Percentiles rank a stretch among this genome's conserved stretches.
These are phyloP conservation scores for Eospalax fontanierii DNA, from an alignment of 2,797 vertebrate genomes.

Conservation along the genomic window DNA sequence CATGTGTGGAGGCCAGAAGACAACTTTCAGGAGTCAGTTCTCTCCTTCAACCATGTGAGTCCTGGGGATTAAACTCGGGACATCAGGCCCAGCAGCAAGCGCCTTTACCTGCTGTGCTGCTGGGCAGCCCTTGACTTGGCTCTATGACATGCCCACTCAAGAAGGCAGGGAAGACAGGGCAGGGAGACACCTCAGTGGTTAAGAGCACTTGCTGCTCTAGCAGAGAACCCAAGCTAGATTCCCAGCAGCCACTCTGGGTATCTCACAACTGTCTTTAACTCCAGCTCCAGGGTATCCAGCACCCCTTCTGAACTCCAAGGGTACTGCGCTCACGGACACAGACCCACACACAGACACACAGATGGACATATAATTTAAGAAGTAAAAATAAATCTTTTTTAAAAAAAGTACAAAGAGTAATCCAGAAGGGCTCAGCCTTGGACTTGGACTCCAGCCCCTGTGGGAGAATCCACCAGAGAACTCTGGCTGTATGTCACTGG, in stretches of 20 bases:
- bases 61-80: not conserved
- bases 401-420: rapidly evolving
- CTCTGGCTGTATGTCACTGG: not conserved
- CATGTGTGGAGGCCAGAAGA: not conserved
- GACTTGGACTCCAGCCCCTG: not conserved
- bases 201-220: no score
- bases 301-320: no score
- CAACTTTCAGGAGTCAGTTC: not conserved
- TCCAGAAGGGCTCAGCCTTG: rapidly evolving
- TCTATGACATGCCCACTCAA: no score
- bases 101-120: not conserved
- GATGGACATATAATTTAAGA: no score
- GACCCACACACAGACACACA: no score
- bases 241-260: no score
- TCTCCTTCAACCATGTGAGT: not conserved
- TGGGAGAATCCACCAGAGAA: rapidly evolving
- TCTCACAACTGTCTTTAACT: no score
- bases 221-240: no score
- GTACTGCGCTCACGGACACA: no score
- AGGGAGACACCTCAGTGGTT: no score
- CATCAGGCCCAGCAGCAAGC: not conserved
- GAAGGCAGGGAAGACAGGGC: not conserved
- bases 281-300: no score
- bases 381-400: no score
- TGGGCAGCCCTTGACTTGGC: not conserved